Evolutionary conservation across 2,797 vertebrate species (phyloP), one percentile per base, ranked within the genome.

Genomic region (Poecilia wingei): DNA sequence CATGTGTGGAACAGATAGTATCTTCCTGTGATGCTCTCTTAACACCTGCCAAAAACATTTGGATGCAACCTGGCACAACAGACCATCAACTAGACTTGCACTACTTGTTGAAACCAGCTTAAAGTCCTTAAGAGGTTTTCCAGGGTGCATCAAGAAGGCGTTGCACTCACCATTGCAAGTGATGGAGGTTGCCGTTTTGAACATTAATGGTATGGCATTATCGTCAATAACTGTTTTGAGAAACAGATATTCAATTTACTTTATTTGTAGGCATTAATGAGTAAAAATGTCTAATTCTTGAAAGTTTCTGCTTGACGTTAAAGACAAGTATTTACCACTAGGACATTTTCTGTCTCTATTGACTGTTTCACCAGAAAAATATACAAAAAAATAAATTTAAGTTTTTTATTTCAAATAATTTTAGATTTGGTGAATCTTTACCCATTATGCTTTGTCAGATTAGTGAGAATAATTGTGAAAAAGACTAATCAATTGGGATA

Each of bases 1-100:
- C 18, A 64, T 36, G 28, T 39, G 61, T 39, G 61, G 61, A 55
- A 83, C 75, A 61, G 41, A 61, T 47, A 74, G 46, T 53, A 46
- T 81, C 25, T 76, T 79, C 49, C 20, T 20, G 76, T 0, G 36
- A 2, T 16, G 20, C 41, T 49, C 59, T 81, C 68, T 22, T 39
- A 39, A 39, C 6, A 22, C 18, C 31, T 33, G 31, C 16, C 31
- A 68, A 68, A 39, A 68, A 68, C 64, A 68, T 41, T 68, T 41
- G 36, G 33, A 36, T 20, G 33, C 61, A 28, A 3, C n/a, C 55
- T 57, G 28, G n/a, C 55, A 57, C n/a, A 66, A 66, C 61, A 36
- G 16, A 7, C 6, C 20, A 64, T 8, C 16, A 1, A 47, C 47
- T 49, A 49, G 20, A 14, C 6, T 33, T 64, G 61, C 33, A 66